Conservation (phyloP, 2,797 vertebrate genomes). For the Podarcis lilfordi region DNA sequence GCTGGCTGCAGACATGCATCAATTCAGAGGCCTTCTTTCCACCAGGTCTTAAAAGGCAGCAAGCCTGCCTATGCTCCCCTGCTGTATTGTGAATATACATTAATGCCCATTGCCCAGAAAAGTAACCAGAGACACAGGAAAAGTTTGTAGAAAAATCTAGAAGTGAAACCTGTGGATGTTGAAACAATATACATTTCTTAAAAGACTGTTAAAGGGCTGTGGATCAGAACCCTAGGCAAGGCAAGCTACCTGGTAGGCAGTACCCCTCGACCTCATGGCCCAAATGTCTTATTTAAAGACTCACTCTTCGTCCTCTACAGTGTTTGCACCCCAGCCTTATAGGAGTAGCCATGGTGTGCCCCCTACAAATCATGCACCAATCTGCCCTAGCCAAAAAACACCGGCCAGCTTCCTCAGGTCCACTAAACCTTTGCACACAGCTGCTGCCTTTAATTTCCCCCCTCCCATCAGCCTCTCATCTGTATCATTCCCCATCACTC, state of each 20-base stretch:
- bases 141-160: not conserved
- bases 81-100: not conserved
- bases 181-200: not conserved
- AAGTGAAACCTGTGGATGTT: not conserved
- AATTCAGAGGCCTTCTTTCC: not conserved
- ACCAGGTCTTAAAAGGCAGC: not conserved
- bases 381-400: too few relatives aligned
- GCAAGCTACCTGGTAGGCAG: too few relatives aligned
- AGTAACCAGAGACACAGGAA: not conserved
- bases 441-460: not conserved
- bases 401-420: not conserved
- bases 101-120: not conserved
- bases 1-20: not conserved
- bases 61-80: too few relatives aligned
- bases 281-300: not conserved
- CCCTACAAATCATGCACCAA: not conserved
- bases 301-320: not conserved
- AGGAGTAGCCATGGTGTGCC: not conserved
- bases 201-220: not conserved
- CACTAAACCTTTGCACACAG: not conserved
- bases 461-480: not conserved
- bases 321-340: not conserved
- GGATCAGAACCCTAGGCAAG: not conserved
- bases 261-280: too few relatives aligned
- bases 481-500: not conserved